Percentiles rank a stretch among this genome's conserved stretches.
phyloP scores from a whole-genome alignment of 2,113 vertebrate species.

The Oxygymnocypris stewartii region DNA sequence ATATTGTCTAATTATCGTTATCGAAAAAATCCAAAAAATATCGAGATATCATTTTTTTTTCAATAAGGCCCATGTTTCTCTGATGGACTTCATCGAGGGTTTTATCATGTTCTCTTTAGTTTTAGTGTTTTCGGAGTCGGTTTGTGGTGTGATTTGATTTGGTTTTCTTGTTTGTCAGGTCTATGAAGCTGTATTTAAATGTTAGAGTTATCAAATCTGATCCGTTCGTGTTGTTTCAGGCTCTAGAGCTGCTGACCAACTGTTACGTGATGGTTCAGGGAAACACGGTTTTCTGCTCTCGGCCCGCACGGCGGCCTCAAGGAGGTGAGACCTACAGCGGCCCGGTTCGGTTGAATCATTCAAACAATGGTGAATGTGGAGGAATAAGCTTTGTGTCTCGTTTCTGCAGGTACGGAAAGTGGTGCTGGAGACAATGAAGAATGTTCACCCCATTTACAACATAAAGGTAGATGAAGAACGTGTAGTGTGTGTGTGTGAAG shows the following conservation, averaged over 20 bases:
- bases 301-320: constrained; percentile 89
- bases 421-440: constrained; percentile 97
- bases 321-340: constrained; percentile 76
- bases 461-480: constrained; percentile 80
- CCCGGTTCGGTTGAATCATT: constrained; percentile 1
- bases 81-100: too few species aligned
- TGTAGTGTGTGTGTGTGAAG: too few species aligned
- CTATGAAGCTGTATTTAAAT: not conserved
- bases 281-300: constrained; percentile 92
- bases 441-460: constrained; percentile 98
- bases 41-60: too few species aligned
- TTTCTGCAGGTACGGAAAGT: constrained; percentile 89
- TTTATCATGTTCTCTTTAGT: not conserved
- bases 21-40: too few species aligned
- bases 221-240: constrained; percentile 68
- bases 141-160: too few species aligned
- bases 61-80: too few species aligned
- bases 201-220: not conserved
- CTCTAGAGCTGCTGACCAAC: constrained; percentile 90
- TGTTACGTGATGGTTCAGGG: constrained; percentile 99
- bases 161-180: not conserved
- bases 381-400: not conserved
- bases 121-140: not conserved
- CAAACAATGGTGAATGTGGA: not conserved
- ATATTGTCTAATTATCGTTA: too few species aligned